Evolutionary conservation across 2,888 invertebrate genomes (phyloP), one percentile per base, ranked within the genome.

Genomic region (Ochropacha duplaris): DNA sequence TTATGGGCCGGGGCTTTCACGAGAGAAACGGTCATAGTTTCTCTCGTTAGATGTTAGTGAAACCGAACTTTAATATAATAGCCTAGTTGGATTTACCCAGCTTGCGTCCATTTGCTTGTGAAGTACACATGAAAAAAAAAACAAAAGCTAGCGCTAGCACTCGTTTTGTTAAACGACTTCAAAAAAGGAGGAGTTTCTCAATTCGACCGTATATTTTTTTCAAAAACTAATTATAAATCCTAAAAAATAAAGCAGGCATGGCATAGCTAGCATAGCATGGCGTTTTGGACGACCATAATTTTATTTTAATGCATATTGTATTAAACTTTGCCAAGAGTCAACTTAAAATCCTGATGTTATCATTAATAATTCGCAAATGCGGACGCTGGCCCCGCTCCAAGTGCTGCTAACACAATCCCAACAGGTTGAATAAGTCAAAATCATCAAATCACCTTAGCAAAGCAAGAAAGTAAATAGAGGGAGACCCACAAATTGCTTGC

Each of bases 401-500:
- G 67, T 65, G 66, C 69, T 68, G 73, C 73, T 65, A 71, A 75
- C 72, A 82, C 79, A 83, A 79, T 79, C 75, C 76, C 79, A 74
- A 81, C 83, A 84, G 84, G 84, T 86, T 86, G 83, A 90, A 90
- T 90, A 89, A 90, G 88, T 90, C 88, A 87, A 88, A 90, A 91
- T 92, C 91, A 90, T 91, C 90, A 92, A 92, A 91, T 92, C 89
- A 90, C 88, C 88, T 88, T 77, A 77, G 85, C 81, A 84, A 86
- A 88, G 86, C 84, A 87, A 88, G 86, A 86, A 83, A 82, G 87
- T 82, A 92, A 92, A 91, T 86, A 91, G 84, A 86, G 88, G 87
- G 88, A 83, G 84, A 81, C 86, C 88, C 87, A 71, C 84, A 88
- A 91, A 90, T 89, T 88, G 88, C 90, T 87, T 84, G 87, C 87